These are phyloP conservation scores for Scaeva pyrastri DNA, from an alignment of 2,888 invertebrate genomes.

Conservation along the genomic window DNA sequence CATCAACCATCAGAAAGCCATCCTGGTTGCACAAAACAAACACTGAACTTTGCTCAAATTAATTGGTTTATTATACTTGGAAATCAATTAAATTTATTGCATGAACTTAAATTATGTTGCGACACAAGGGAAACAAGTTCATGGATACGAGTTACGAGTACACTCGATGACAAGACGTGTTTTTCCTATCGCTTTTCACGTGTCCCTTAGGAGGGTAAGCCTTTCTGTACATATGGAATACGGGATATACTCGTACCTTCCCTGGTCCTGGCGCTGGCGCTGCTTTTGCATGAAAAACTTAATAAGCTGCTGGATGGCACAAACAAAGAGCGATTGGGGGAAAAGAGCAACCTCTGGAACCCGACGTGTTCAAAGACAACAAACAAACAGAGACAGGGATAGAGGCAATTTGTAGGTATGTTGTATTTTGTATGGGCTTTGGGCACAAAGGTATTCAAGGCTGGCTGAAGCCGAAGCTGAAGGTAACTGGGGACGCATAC, in stretches of 20 bases:
- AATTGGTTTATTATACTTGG: slow-evolving; percentile 61
- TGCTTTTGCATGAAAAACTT: slow-evolving; percentile 39
- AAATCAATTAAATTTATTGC: slow-evolving; percentile 69
- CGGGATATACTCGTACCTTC: too few relatives aligned
- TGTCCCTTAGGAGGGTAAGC: not conserved
- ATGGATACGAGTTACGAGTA: not conserved
- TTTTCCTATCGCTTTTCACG: slow-evolving; percentile 37
- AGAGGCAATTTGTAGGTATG: not conserved
- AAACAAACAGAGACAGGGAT: not conserved
- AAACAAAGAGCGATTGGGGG: slow-evolving; percentile 47
- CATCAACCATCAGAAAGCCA: not conserved
- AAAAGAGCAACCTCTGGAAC: slow-evolving; percentile 35
- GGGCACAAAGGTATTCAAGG: slow-evolving; percentile 30
- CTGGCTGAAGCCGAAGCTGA: not conserved
- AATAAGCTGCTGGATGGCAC: slow-evolving; percentile 50
- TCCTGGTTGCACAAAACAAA: slow-evolving; percentile 14
- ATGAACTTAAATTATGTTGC: slow-evolving; percentile 62
- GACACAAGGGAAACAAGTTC: slow-evolving; percentile 53
- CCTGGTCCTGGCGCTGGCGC: too few relatives aligned
- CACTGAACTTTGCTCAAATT: slow-evolving; percentile 53
- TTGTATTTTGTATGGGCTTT: too few relatives aligned
- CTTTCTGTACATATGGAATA: not conserved
- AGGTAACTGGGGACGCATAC: slow-evolving; percentile 19
- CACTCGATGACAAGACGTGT: slow-evolving; percentile 41
- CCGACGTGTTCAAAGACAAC: slow-evolving; percentile 26